Evolutionary conservation across 1,140 invertebrate species (phyloP).

Genomic region (Lordiphosa stackelbergi): DNA sequence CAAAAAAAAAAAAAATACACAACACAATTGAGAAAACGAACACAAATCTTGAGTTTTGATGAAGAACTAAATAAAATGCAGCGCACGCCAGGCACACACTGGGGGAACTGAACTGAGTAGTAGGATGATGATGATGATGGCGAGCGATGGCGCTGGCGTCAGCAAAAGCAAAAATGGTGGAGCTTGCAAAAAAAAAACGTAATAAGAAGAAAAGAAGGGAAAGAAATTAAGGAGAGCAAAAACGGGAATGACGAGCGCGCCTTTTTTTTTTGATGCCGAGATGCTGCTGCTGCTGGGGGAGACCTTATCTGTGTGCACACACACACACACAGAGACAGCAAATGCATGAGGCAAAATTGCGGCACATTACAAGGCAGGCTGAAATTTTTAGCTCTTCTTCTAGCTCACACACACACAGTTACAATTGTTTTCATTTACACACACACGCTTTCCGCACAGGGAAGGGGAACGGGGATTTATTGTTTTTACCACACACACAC

Average conservation of each 20-base stretch:
- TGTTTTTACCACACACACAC: constrained; percentile 41
- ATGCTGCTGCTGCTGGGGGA: constrained; percentile 38
- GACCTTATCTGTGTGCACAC: constrained; percentile 40
- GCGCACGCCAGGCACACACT: constrained; percentile 27
- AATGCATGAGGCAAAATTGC: constrained; percentile 59
- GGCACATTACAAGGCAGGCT: constrained; percentile 62
- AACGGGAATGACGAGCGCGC: constrained; percentile 40
- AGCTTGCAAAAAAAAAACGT: constrained; percentile 33
- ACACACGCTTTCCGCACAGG: constrained; percentile 55
- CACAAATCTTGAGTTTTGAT: constrained; percentile 32
- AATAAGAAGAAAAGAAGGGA: constrained; percentile 16
- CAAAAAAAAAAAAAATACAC: constrained; percentile 25
- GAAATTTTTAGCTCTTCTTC: constrained; percentile 32
- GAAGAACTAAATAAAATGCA: constrained; percentile 40
- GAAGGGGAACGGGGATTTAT: constrained; percentile 17
- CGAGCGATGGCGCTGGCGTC: constrained; percentile 65
- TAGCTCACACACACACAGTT: not conserved
- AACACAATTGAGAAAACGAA: constrained; percentile 22
- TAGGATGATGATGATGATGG: constrained; percentile 42
- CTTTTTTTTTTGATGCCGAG: constrained; percentile 58
- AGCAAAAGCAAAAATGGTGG: constrained; percentile 65
- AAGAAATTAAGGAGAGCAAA: constrained; percentile 20
- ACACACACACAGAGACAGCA: too few species aligned
- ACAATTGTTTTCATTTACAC: constrained; percentile 66
- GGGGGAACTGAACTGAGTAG: constrained; percentile 52